Evolutionary conservation across 2,797 vertebrate species (phyloP).

Genomic region (Liasis olivaceus): DNA sequence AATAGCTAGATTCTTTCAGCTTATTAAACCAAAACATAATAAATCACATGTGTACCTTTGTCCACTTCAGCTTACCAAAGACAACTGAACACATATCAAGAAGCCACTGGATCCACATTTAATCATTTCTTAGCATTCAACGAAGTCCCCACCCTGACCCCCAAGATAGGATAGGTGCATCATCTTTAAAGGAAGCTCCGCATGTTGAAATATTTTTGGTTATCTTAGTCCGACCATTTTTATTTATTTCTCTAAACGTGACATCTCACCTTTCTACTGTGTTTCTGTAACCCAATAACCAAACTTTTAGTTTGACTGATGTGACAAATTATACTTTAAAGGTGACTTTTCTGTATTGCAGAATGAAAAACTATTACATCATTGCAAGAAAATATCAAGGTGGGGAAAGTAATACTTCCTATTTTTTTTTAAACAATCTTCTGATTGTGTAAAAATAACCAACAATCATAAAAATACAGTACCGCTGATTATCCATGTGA

Average conservation of each 20-base stretch:
- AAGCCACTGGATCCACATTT: neutral
- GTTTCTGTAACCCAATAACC: no score
- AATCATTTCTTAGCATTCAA: neutral
- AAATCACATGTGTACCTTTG: neutral
- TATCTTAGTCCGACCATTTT: neutral
- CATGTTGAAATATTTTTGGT: neutral
- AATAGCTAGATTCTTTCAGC: no score
- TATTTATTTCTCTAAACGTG: no score
- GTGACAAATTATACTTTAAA: neutral
- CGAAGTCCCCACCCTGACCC: neutral
- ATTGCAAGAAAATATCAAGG: neutral
- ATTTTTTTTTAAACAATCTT: no score
- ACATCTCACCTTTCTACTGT: no score
- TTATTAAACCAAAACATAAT: no score
- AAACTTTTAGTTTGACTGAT: no score
- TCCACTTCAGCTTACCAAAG: neutral
- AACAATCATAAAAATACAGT: no score
- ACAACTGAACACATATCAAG: no score
- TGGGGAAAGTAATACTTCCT: neutral
- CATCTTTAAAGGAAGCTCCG: neutral
- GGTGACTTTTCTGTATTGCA: neutral
- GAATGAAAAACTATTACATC: neutral
- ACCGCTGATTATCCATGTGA: neutral
- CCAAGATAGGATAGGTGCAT: neutral
- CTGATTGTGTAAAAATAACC: neutral